Evolutionary conservation across 2,113 vertebrate species (phyloP), one percentile per base, ranked within the genome.

Genomic region (Marmota flaviventris): DNA sequence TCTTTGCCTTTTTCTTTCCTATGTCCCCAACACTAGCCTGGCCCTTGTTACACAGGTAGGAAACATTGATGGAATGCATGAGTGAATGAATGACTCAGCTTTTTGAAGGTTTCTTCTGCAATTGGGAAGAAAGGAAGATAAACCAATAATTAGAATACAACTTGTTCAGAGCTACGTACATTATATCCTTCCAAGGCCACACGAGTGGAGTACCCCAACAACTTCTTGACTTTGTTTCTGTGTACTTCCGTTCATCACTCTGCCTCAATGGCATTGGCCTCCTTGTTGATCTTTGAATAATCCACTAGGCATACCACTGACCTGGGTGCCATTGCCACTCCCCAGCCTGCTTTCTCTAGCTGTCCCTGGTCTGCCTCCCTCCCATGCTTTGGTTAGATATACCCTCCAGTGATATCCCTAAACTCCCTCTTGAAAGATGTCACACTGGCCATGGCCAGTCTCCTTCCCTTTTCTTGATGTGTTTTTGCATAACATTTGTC

Each of bases 361-460:
- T 45, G 2, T 61, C 39, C 37, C 51, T 14, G 56, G 7, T 42
- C 53, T 77, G 10, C 53, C 51, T 82, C 25, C 67, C 58, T 82
- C 29, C 20, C 13, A 20, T 32, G 25, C n/a, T 85, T 48, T 72
- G 39, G 45, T 63, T 32, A 65, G 4, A 75, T n/a, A 42, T 75
- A 65, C 53, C 73, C 77, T 84, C n/a, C 29, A 45, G 8, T 3
- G 22, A 86, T 34, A 45, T 86, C 67, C 63, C 32, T 87, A 51
- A 96, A 39, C 51, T 70, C 79, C 17, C 32, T 89, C 32, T 86
- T 85, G 34, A 77, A 92, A 94, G 75, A 53, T 53, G 24, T 42
- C n/a, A 32, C 24, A 13, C 42, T 69, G 22, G 37, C 45, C 9
- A 3, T 79, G n/a, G 63, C 76, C 45, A 76, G 84, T 16, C 39